Evolutionary conservation across 1,140 invertebrate species (phyloP).

Genomic region (Himalopsyche phryganea): DNA sequence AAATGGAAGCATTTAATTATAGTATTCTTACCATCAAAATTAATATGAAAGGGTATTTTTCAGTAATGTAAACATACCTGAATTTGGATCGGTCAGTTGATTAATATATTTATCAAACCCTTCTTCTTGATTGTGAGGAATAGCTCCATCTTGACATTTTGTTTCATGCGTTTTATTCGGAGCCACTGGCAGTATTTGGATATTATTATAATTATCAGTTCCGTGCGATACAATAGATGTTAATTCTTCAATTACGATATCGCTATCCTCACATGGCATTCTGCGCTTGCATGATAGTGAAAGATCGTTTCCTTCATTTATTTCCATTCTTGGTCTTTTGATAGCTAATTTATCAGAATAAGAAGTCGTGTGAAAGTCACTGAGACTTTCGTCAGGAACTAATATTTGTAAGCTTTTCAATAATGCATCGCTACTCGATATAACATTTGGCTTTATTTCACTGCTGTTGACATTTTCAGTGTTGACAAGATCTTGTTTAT

Average conservation of each 20-base stretch:
- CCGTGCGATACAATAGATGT: too few relatives aligned
- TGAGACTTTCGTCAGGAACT: neutral
- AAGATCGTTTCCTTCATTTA: neutral
- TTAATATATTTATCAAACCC: constrained; percentile 26
- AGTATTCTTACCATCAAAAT: too few relatives aligned
- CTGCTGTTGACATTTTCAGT: too few relatives aligned
- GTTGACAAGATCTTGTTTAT: too few relatives aligned
- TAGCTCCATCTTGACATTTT: neutral
- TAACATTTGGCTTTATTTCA: constrained; percentile 38
- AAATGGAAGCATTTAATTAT: too few relatives aligned
- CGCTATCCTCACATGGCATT: neutral
- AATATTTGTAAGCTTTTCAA: constrained; percentile 14
- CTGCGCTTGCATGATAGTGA: neutral
- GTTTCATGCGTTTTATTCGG: too few relatives aligned
- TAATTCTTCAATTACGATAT: neutral
- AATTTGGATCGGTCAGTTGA: constrained; percentile 26
- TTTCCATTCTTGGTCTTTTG: neutral
- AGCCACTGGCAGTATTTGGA: too few relatives aligned
- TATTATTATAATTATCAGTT: too few relatives aligned
- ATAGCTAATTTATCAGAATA: neutral
- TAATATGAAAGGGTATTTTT: too few relatives aligned
- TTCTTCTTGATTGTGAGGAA: neutral
- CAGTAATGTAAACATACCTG: too few relatives aligned
- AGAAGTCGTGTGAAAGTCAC: neutral
- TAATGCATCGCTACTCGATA: constrained; percentile 5